A percentile compares a stretch with the other conserved stretches of the same genome.
phyloP scores from a whole-genome alignment of 1,140 invertebrate genomes.

The Oedothorax gibbosus region DNA sequence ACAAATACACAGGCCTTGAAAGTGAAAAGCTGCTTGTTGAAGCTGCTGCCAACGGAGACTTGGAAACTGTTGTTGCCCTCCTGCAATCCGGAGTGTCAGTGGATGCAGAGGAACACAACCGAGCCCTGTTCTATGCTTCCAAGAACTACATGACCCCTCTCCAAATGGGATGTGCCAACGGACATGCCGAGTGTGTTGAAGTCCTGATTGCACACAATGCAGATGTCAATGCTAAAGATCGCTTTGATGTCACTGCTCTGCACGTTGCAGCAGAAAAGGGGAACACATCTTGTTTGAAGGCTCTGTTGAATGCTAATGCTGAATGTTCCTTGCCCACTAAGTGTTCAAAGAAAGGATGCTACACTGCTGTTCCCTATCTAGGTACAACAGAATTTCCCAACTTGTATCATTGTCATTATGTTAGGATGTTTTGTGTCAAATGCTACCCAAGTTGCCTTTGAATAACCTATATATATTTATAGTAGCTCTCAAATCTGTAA shows the following conservation, averaged over 20 bases:
- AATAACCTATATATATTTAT: no score
- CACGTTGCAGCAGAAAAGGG: constrained; percentile 68
- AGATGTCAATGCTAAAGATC: constrained; percentile 67
- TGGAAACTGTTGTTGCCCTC: constrained; percentile 43
- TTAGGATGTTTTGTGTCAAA: no score
- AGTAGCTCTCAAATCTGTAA: no score
- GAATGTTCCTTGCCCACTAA: constrained; percentile 66
- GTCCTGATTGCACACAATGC: constrained; percentile 65
- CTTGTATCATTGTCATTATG: no score
- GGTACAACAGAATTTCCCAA: background rate
- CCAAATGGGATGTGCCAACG: constrained; percentile 67
- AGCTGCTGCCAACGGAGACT: constrained; percentile 42
- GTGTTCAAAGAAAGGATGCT: constrained; percentile 65
- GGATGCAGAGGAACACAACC: constrained; percentile 67
- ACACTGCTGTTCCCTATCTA: constrained; percentile 64
- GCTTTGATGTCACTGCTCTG: constrained; percentile 68
- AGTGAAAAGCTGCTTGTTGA: constrained; percentile 31
- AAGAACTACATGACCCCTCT: constrained; percentile 68
- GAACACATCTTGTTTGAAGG: constrained; percentile 64
- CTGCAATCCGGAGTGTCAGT: constrained; percentile 65
- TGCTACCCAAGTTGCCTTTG: no score
- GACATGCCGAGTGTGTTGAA: constrained; percentile 64
- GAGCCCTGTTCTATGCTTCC: constrained; percentile 67
- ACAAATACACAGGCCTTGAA: background rate
- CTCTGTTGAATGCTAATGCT: constrained; percentile 66